Conservation (phyloP, 2,888 invertebrate species). For the Petrolisthes manimaculis region DNA sequence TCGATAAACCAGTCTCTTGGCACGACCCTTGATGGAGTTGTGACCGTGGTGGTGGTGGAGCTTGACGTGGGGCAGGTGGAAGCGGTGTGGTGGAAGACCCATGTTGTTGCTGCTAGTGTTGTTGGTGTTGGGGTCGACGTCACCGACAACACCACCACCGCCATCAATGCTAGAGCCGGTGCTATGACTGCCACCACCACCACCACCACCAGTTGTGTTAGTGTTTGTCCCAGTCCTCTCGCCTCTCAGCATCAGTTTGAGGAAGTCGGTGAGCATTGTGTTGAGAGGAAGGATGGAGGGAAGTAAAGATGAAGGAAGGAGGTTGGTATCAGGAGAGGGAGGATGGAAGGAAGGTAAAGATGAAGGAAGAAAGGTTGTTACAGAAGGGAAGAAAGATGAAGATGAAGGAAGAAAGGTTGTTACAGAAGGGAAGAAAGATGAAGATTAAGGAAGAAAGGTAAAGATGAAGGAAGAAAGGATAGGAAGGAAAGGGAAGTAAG, state of each 20-base stretch:
- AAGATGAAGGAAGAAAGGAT: not conserved
- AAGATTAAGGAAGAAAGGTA: not conserved
- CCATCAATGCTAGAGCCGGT: not conserved
- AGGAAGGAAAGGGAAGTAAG: not conserved
- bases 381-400: not conserved
- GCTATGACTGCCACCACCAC: constrained; percentile 6
- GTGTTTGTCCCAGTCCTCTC: not conserved
- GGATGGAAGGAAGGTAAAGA: not conserved
- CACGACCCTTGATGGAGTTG: constrained; percentile 1
- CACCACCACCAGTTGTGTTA: not conserved
- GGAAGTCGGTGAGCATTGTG: constrained; percentile 10
- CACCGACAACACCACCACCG: not conserved
- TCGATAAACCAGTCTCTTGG: not conserved
- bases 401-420: not conserved
- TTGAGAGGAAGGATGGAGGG: not conserved
- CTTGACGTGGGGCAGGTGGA: constrained; percentile 19
- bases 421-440: not conserved
- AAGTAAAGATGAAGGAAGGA: not conserved
- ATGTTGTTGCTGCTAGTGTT: not conserved
- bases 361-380: not conserved
- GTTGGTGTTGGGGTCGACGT: not conserved
- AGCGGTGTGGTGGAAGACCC: not conserved
- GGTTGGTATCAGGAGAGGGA: not conserved
- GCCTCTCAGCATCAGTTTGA: constrained; percentile 1
- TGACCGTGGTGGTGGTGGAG: not conserved